Evolutionary conservation across 1,140 invertebrate genomes (phyloP).

Genomic region (Trypoxylus dichotomus): DNA sequence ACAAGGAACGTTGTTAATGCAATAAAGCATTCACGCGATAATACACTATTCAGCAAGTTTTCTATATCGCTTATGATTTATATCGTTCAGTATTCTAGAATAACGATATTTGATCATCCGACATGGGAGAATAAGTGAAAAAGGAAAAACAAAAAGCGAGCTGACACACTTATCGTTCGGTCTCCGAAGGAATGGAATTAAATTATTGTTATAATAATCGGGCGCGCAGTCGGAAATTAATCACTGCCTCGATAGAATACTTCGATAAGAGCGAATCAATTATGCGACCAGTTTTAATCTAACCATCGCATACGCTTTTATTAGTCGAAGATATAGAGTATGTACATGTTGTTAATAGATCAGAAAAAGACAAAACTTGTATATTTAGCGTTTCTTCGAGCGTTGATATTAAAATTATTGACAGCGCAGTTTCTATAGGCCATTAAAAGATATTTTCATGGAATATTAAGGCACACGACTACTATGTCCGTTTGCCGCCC

Average conservation of each 20-base stretch:
- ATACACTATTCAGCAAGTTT: not conserved
- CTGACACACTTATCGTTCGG: not conserved
- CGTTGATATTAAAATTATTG: constrained; percentile 2
- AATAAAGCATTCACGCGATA: not conserved
- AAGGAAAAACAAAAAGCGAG: not conserved
- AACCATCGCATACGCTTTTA: not conserved
- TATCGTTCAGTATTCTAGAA: not conserved
- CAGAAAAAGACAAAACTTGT: not conserved
- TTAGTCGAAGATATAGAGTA: not conserved
- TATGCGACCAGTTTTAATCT: constrained; percentile 16
- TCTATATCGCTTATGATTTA: constrained; percentile 6
- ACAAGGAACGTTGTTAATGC: not conserved
- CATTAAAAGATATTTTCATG: constrained; percentile 11
- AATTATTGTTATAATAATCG: constrained; percentile 13
- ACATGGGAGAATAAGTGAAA: not conserved
- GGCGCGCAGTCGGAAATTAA: constrained; percentile 14
- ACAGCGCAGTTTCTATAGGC: not conserved
- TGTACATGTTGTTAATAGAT: not conserved
- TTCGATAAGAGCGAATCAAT: constrained; percentile 15
- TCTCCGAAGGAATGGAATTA: constrained; percentile 7
- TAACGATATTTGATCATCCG: not conserved
- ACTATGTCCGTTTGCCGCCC: not conserved
- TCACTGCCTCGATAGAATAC: constrained; percentile 15
- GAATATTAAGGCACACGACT: constrained; percentile 3
- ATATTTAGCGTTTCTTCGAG: not conserved